Base-by-base conservation (phyloP, 2,797 vertebrate genomes). In the Protosalanx chinensis region DNA sequence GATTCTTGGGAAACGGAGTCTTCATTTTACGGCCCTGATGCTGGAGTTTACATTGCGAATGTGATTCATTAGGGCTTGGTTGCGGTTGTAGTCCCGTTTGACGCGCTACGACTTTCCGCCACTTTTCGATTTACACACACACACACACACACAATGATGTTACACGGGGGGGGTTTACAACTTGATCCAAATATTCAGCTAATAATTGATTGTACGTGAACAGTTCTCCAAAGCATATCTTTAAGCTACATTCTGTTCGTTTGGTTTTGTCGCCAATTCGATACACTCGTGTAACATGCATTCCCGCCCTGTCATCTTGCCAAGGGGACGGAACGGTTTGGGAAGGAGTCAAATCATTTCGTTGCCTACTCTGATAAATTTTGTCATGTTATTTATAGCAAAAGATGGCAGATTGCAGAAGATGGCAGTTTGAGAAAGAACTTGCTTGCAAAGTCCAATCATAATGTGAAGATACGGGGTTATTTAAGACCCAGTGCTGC, bases 381-480 rank as follows among this genome's bases (percentile, higher is more conserved):
- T 61, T 37, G 18, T 51, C 27, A 81, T 82, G 69, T 72, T 69
- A 84, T 65, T 71, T 71, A 80, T 56, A 67, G 72, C 79, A 72
- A 67, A 75, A 27, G 23, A 27, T 27, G 23, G 23, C 23, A 27
- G 23, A 27, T 27, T 27, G 23, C 23, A 27, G 23, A 73, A 59
- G 41, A n/a, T 1, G 49, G 78, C 72, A 73, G 76, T 78, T 76
- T 67, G 67, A 72, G 70, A 76, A 76, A 64, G 62, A 71, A 82
- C 63, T 68, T 61, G 81, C 85, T 89, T 84, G 80, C 79, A 79
- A 76, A 75, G 77, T 91, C 87, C 83, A 82, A 82, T 87, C 74
- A 82, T 92, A 94, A 94, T 92, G 91, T 93, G 92, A 93, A 93
- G 82, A 79, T 76, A 81, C 82, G 88, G 90, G 88, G 76, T 80